Evolutionary conservation across 2,113 vertebrate genomes (phyloP).

Genomic region (Cricetomys ansorgei): DNA sequence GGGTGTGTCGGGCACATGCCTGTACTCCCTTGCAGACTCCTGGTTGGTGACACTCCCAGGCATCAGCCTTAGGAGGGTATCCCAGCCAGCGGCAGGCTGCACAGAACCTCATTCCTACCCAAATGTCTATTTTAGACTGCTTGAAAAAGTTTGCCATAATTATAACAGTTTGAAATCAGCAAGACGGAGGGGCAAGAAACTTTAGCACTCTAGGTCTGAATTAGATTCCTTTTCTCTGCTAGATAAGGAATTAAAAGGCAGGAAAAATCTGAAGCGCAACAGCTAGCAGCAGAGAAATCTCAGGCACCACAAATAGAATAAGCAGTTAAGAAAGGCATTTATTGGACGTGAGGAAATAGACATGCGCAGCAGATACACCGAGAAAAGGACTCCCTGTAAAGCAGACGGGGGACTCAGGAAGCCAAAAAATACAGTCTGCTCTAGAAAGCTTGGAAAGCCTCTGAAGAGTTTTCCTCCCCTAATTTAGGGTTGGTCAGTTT

Average conservation of each 20-base stretch:
- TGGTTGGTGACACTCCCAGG: neutral
- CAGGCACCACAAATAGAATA: neutral
- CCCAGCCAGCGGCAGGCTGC: too few species aligned
- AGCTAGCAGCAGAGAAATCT: neutral
- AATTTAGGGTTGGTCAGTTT: neutral
- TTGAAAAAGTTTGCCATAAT: conserved; percentile 57
- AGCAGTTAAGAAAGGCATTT: neutral
- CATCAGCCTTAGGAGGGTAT: neutral
- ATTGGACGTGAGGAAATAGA: too few species aligned
- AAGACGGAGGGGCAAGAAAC: conserved; percentile 73
- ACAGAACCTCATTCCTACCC: conserved; percentile 25
- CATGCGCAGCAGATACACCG: neutral
- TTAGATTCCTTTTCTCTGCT: neutral
- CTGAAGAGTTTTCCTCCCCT: neutral
- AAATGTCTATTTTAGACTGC: conserved; percentile 45
- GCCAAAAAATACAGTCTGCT: too few species aligned
- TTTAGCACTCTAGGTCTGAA: conserved; percentile 50
- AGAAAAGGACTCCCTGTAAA: neutral
- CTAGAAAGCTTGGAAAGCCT: neutral
- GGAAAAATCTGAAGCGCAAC: neutral
- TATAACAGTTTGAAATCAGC: conserved; percentile 69
- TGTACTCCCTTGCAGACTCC: neutral
- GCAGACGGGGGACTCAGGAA: neutral
- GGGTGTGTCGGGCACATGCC: neutral
- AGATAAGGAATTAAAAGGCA: neutral